These are phyloP conservation scores for Hypotaenidia okinawae DNA, from an alignment of 2,797 vertebrate genomes.

Conservation along the genomic window DNA sequence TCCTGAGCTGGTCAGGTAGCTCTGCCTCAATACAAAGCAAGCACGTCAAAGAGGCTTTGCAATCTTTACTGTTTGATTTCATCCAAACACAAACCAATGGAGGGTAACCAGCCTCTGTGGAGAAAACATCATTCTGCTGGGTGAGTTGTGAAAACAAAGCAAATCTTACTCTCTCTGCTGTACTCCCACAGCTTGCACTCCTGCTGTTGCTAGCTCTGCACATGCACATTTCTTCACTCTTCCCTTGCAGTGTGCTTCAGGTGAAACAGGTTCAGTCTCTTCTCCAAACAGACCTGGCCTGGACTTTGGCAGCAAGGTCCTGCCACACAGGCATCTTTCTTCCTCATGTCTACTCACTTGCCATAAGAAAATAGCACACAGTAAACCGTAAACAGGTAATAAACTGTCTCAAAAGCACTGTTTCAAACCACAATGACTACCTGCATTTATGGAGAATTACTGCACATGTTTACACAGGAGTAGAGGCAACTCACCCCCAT, in stretches of 20 bases:
- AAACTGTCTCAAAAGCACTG: background rate
- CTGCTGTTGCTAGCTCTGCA: background rate
- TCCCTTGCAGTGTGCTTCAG: background rate
- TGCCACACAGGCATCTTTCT: background rate
- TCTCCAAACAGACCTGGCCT: background rate
- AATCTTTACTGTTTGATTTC: background rate
- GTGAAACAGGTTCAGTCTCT: background rate
- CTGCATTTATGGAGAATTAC: background rate
- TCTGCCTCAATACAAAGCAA: background rate
- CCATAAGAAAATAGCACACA: background rate
- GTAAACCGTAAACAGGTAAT: background rate
- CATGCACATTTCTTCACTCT: background rate
- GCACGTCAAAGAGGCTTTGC: background rate
- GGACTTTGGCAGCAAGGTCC: fast-evolving
- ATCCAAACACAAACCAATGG: background rate
- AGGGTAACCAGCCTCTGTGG: background rate
- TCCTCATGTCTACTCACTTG: background rate
- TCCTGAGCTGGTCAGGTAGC: background rate
- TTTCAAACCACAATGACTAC: background rate
- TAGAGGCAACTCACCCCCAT: background rate
- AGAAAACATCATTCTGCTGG: background rate
- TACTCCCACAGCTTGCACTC: background rate
- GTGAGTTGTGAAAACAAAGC: background rate
- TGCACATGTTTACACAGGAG: background rate
- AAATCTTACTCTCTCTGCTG: background rate